phyloP scores from a whole-genome alignment of 2,888 invertebrate genomes.

The Phragmatobia fuliginosa region DNA sequence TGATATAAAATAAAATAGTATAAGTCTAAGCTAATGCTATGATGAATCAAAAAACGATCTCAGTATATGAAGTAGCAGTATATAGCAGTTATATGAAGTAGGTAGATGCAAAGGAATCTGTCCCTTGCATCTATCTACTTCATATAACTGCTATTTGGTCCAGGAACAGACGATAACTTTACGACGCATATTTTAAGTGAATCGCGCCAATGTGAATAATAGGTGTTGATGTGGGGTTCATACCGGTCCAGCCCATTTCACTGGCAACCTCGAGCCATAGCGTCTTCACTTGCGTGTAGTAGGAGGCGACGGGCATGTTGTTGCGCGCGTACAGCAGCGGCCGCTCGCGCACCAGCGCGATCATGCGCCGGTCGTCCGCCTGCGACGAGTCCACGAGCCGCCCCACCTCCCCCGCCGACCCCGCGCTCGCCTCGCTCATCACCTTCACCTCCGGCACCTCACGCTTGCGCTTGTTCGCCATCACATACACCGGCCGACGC shows the following conservation, averaged over 20 bases:
- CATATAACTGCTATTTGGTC: neutral
- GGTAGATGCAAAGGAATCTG: neutral
- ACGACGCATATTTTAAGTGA: neutral
- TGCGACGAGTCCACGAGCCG: conserved; percentile 76
- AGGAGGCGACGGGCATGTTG: conserved; percentile 82
- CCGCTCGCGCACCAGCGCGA: conserved; percentile 75
- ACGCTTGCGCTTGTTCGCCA: conserved; percentile 31
- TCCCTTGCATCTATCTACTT: neutral
- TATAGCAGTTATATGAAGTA: neutral
- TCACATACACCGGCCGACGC: neutral
- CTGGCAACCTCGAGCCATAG: conserved; percentile 78
- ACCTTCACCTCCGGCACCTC: conserved; percentile 8
- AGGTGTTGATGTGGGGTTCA: conserved; percentile 12
- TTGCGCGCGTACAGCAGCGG: conserved; percentile 78
- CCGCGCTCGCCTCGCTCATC: conserved; percentile 19
- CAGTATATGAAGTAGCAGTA: too few relatives aligned
- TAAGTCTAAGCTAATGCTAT: too few relatives aligned
- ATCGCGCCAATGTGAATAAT: neutral
- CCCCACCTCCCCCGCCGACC: conserved; percentile 60
- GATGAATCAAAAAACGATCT: too few relatives aligned
- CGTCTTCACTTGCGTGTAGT: conserved; percentile 75
- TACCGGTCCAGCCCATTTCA: conserved; percentile 80
- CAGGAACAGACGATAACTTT: neutral
- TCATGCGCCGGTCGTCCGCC: conserved; percentile 80
- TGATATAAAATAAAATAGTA: too few relatives aligned